Percentiles rank a stretch among this genome's conserved stretches.
Evolutionary conservation across 2,888 invertebrate genomes (phyloP).

Genomic region (Trissolcus japonicus): DNA sequence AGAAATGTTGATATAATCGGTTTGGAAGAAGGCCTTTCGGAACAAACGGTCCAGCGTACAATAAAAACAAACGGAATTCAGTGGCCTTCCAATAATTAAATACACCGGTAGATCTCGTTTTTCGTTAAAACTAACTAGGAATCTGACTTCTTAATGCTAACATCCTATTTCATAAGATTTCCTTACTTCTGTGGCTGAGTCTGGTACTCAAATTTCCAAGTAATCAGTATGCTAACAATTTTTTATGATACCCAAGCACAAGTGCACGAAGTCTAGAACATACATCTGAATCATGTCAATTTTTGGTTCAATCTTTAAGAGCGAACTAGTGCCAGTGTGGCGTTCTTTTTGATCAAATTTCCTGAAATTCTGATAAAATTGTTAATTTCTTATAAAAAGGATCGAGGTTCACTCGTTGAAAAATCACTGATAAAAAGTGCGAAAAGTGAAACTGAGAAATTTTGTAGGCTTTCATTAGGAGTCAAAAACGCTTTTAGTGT

Average conservation of each 20-base stretch:
- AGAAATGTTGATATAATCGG: slow-evolving; percentile 14
- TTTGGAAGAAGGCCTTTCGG: slow-evolving; percentile 23
- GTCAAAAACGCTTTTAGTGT: no score
- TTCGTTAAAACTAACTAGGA: slow-evolving; percentile 21
- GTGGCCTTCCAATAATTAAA: slow-evolving; percentile 26
- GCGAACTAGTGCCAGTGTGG: slow-evolving; percentile 18
- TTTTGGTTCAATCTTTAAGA: slow-evolving; percentile 13
- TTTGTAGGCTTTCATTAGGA: no score
- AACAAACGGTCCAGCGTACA: slow-evolving; percentile 25
- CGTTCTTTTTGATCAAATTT: slow-evolving; percentile 13
- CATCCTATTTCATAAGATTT: slow-evolving; percentile 4
- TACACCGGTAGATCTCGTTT: slow-evolving; percentile 7
- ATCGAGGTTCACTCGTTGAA: no score
- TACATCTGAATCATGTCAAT: slow-evolving; percentile 13
- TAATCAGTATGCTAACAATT: slow-evolving; percentile 33
- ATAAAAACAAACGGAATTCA: slow-evolving; percentile 25
- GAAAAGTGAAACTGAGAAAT: no score
- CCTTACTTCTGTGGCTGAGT: background rate
- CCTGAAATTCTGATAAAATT: no score
- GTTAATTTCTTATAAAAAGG: no score
- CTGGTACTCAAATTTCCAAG: background rate
- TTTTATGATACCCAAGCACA: slow-evolving; percentile 17
- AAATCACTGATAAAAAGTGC: no score
- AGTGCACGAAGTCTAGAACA: slow-evolving; percentile 1
- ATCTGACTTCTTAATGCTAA: slow-evolving; percentile 7